phyloP scores from a whole-genome alignment of 1,140 invertebrate species.

The Globodera rostochiensis region DNA sequence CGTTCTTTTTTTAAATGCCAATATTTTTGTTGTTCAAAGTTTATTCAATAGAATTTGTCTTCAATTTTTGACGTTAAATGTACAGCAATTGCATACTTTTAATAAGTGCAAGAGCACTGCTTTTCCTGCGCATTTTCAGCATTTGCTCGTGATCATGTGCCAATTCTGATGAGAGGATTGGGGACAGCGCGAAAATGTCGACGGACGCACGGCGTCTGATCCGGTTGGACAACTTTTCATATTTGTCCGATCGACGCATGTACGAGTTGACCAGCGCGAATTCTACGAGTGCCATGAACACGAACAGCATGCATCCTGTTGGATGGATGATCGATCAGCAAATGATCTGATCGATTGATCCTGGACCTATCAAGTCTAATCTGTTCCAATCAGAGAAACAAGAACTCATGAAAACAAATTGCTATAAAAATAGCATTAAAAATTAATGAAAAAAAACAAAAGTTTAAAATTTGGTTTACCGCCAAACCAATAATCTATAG shows the following conservation, averaged over 20 bases:
- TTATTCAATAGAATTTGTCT: no score
- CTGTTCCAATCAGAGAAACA: not conserved
- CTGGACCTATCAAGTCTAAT: no score
- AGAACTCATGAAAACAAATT: constrained; percentile 17
- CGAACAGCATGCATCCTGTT: constrained; percentile 47
- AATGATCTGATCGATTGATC: no score
- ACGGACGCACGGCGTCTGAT: not conserved
- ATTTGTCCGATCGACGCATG: constrained; percentile 61
- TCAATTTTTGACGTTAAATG: not conserved
- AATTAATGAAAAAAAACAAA: not conserved
- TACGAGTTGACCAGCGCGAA: constrained; percentile 62
- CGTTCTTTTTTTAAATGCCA: not conserved
- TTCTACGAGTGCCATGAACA: constrained; percentile 58
- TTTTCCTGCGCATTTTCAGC: constrained; percentile 25
- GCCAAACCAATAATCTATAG: constrained; percentile 52
- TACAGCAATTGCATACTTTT: not conserved
- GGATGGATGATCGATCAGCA: no score
- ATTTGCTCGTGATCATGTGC: constrained; percentile 18
- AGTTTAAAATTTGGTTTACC: constrained; percentile 21
- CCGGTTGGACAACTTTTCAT: constrained; percentile 52
- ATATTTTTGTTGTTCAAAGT: no score
- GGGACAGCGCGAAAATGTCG: constrained; percentile 8
- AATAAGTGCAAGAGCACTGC: constrained; percentile 21
- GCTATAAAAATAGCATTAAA: not conserved
- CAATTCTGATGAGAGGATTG: constrained; percentile 12